phyloP scores from a whole-genome alignment of 2,888 invertebrate genomes.

The Hyppa rectilinea region DNA sequence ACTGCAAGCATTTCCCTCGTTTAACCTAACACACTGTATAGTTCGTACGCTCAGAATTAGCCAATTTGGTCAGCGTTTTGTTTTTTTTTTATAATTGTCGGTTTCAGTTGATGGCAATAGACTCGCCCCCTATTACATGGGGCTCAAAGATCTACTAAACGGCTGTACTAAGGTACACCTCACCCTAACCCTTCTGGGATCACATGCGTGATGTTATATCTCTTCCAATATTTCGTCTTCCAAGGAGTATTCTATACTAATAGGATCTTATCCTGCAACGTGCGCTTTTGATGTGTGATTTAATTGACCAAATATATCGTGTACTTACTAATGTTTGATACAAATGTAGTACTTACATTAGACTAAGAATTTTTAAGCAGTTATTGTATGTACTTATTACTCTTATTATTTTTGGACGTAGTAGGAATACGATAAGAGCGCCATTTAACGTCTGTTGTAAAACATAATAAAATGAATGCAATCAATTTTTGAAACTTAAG shows the following conservation, averaged over 20 bases:
- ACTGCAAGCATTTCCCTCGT: too few relatives aligned
- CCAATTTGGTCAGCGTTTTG: neutral
- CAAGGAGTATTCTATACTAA: slow-evolving; percentile 52
- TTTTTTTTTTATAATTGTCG: slow-evolving; percentile 11
- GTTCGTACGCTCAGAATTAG: neutral
- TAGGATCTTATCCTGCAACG: slow-evolving; percentile 49
- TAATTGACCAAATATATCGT: slow-evolving; percentile 81
- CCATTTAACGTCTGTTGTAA: slow-evolving; percentile 61
- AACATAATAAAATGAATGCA: slow-evolving; percentile 50
- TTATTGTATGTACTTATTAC: slow-evolving; percentile 69
- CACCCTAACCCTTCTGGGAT: too few relatives aligned
- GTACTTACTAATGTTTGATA: slow-evolving; percentile 75
- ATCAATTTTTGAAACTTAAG: slow-evolving; percentile 75
- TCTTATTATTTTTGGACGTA: slow-evolving; percentile 36
- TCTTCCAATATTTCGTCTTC: slow-evolving; percentile 67
- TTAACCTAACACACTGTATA: too few relatives aligned
- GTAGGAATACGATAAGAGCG: slow-evolving; percentile 28
- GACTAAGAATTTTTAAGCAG: slow-evolving; percentile 55
- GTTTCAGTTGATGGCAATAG: too few relatives aligned
- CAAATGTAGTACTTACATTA: slow-evolving; percentile 65
- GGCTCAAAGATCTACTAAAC: too few relatives aligned
- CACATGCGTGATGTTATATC: too few relatives aligned
- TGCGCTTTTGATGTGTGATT: slow-evolving; percentile 81
- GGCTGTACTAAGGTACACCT: too few relatives aligned
- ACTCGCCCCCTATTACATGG: too few relatives aligned